These are phyloP conservation scores for Cavia porcellus DNA, from an alignment of 2,113 vertebrate species.

Conservation along the genomic window DNA sequence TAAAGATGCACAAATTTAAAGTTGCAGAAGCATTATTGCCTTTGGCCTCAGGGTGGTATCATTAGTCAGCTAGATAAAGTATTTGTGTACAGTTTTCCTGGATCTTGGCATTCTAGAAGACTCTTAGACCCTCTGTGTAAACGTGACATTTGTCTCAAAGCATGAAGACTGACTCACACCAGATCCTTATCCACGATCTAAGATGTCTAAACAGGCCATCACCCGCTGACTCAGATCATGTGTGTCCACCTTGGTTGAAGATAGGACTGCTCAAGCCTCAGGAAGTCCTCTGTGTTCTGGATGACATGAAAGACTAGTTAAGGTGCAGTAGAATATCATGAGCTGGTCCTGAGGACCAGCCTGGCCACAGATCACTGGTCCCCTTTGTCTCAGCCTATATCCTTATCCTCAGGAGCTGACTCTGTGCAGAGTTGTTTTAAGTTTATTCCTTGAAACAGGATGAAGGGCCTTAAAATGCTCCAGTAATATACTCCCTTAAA, in stretches of 20 bases:
- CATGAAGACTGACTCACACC: background rate
- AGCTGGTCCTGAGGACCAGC: background rate
- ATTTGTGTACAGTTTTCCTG: background rate
- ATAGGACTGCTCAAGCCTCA: background rate
- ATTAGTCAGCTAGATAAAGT: background rate
- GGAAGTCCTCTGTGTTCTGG: background rate
- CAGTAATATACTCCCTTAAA: background rate
- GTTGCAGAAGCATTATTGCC: background rate
- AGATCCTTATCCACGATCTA: background rate
- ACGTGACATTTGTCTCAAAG: background rate
- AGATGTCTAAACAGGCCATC: background rate
- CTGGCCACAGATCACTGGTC: background rate
- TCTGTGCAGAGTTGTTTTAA: background rate
- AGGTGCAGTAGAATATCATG: background rate
- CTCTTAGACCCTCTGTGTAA: background rate
- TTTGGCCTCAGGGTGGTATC: background rate
- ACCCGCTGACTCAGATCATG: background rate
- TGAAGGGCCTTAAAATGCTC: background rate
- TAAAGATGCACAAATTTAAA: conserved; percentile 8
- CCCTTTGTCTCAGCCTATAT: background rate
- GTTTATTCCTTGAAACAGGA: conserved; percentile 25
- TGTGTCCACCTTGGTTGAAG: background rate
- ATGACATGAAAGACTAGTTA: background rate
- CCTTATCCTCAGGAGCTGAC: background rate
- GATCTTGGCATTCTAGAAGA: background rate